Evolutionary conservation across 2,797 vertebrate genomes (phyloP).

Genomic region (Loris lydekkerianus): DNA sequence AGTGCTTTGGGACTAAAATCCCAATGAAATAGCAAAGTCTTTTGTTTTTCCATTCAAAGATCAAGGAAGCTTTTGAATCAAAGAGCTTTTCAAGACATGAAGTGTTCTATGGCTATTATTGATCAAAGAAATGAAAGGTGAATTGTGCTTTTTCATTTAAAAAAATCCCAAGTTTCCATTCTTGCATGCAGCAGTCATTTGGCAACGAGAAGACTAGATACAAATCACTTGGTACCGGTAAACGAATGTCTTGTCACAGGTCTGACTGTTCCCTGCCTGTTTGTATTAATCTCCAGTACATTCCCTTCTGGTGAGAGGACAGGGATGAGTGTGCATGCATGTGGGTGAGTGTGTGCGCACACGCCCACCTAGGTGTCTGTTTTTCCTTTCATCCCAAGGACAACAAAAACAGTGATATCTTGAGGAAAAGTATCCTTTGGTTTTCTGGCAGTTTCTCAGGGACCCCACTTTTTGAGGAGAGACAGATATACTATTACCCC

Average conservation of each 20-base stretch:
- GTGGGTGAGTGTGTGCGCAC: neutral
- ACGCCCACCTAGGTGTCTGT: neutral
- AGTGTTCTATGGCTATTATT: neutral
- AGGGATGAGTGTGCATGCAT: neutral
- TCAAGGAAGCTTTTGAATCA: neutral
- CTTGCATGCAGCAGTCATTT: neutral
- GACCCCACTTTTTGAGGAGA: neutral
- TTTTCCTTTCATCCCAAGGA: neutral
- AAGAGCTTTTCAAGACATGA: neutral
- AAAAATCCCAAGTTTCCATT: neutral
- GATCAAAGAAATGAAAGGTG: neutral
- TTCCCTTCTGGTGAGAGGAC: neutral
- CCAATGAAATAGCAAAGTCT: neutral
- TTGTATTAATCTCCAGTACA: neutral
- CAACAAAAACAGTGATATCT: neutral
- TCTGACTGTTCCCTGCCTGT: neutral
- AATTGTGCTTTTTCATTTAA: neutral
- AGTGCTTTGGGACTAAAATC: neutral
- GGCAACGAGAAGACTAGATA: neutral
- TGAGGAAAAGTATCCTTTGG: neutral
- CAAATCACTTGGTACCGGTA: neutral
- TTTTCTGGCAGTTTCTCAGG: neutral
- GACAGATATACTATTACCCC: neutral
- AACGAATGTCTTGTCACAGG: neutral
- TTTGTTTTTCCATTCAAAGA: neutral